Conservation (phyloP, 64 coral and sea anemone genomes). For the Dendrophyllia cribrosa region DNA sequence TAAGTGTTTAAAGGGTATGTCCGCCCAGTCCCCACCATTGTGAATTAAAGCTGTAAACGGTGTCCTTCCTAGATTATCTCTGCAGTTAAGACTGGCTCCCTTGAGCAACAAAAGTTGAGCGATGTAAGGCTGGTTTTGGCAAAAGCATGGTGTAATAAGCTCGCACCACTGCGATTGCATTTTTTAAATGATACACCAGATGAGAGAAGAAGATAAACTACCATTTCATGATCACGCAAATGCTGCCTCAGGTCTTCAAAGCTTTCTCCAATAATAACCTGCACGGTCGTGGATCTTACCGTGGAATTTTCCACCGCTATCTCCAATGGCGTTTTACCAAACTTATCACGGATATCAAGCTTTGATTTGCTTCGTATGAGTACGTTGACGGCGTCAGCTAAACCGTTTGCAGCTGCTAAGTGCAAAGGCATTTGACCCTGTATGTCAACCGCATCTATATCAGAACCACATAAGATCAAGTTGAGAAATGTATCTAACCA, state of each 20-base stretch:
- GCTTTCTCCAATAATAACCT: neutral
- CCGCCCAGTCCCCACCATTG: neutral
- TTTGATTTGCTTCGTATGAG: neutral
- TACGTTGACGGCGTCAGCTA: slow-evolving; percentile 19
- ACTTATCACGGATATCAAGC: neutral
- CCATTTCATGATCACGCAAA: neutral
- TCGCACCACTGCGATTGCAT: neutral
- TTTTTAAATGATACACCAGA: neutral
- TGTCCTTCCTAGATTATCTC: slow-evolving; percentile 6
- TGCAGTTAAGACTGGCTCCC: slow-evolving; percentile 9
- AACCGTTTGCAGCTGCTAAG: slow-evolving; percentile 33
- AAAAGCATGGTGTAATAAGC: slow-evolving; percentile 39
- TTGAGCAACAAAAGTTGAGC: neutral
- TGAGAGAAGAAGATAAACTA: slow-evolving; percentile 8
- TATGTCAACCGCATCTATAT: neutral
- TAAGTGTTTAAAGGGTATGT: slow-evolving; percentile 14
- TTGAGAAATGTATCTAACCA: slow-evolving; percentile 4
- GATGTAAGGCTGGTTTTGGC: slow-evolving; percentile 18
- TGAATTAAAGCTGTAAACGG: slow-evolving; percentile 5
- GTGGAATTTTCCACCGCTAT: slow-evolving; percentile 19
- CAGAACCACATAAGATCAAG: neutral
- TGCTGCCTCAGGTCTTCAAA: neutral
- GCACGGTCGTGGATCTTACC: neutral
- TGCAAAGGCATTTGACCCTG: slow-evolving; percentile 14
- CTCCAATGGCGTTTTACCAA: slow-evolving; percentile 15